Evolutionary conservation across 2,888 invertebrate species (phyloP), one percentile per base, ranked within the genome.

Genomic region (Corbicula japonica): DNA sequence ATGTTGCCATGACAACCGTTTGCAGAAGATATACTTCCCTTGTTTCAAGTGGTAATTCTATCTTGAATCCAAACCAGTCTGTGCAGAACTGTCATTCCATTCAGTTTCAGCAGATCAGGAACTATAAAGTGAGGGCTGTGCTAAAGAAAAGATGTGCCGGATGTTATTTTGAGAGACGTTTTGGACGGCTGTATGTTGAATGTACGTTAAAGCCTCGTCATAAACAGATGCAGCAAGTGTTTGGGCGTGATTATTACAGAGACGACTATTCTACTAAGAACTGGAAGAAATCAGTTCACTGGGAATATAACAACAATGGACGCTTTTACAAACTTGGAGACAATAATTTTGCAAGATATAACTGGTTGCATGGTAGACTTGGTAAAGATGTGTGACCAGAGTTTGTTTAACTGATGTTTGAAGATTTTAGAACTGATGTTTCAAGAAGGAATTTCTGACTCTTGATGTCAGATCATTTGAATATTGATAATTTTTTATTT

Each of bases 161-260:
- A 8, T 93, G 93, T 77, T 92, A 89, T 69, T 92, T 91, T 84
- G 91, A 89, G 32, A 85, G 81, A 69, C 81, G 91, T n/a, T 79
- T 90, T 58, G 90, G 89, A 12, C 65, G 92, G 26, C 69, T 89
- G 62, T 92, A 86, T 85, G 91, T 93, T 12, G 93, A 93, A 69
- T 93, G 93, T 80, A 88, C 85, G 48, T 74, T 84, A 1, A 90
- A 92, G 76, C 90, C 90, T 15, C 76, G 92, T 38, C 93, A 93
- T 79, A 93, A 92, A 78, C 92, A 92, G 72, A 91, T 92, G 89
- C 87, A 90, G 76, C 81, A 80, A 68, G 74, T 91, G 44, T 65
- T 60, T 15, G 84, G 83, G 30, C 60, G 76, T 18, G 81, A 80
- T 15, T 38, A 87, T 4, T 90, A 80, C 74, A 86, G 68, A 50